Evolutionary conservation across 2,888 invertebrate genomes (phyloP), one percentile per base, ranked within the genome.

Genomic region (Harpagoxenus sublaevis): DNA sequence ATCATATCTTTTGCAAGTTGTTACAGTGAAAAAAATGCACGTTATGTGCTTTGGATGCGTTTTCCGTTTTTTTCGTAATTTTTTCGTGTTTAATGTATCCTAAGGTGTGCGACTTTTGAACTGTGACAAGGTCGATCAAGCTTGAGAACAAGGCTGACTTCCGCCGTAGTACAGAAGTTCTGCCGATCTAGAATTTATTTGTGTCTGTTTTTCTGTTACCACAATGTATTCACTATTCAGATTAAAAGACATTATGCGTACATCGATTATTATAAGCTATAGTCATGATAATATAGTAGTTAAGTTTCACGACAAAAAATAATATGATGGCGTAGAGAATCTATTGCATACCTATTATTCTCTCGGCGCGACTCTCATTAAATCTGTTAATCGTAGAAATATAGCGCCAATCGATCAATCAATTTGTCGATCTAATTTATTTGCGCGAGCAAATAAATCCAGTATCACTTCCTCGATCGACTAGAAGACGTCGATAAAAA

Each of bases 351-450:
- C 23, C 23, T 23, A 55, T 66, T 66, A 68, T 78, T 70, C 28
- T 66, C 23, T 23, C 35, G 15, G 6, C 9, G 45, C 15, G 48
- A 9, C 1, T 63, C 65, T 75, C 35, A 68, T 77, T 77, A 51
- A 77, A 66, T 75, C 35, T 65, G 48, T 9, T 65, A 23, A 15
- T 8, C 8, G 10, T 23, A 62, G 8, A 62, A 62, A 15, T 45
- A 62, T 4, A 60, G 0, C 4, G 18, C 8, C 4, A 15, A 48
- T 28, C n/a, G 12, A 31, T 31, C 77, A n/a, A 12, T 68, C 12
- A 31, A n/a, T 31, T 39, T 18, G n/a, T 28, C 23, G 23, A 35
- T 35, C 48, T 66, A 65, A 75, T 75, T 75, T 75, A 66, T 35
- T 51, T 35, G 5, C 9, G 15, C 18, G 23, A 39, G 10, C 53